phyloP scores from a whole-genome alignment of 2,888 invertebrate species.

The Dryococelus australis region DNA sequence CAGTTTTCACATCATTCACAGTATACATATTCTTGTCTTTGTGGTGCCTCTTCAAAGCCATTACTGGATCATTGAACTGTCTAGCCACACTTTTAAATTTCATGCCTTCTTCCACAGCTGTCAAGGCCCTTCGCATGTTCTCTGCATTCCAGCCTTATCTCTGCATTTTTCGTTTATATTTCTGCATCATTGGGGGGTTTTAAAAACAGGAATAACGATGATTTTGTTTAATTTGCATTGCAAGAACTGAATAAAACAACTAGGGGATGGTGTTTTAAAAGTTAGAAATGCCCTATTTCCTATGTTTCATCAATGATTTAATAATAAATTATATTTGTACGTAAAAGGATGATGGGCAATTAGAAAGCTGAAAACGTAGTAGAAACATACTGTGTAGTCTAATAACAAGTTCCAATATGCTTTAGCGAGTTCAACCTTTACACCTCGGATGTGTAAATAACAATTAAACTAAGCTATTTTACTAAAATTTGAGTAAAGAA shows the following conservation, averaged over 20 bases:
- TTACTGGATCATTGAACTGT: background rate
- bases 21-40: background rate
- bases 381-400: background rate
- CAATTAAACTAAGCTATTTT: background rate
- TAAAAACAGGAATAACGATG: background rate
- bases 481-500: background rate
- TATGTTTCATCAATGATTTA: no score
- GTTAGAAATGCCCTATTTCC: no score
- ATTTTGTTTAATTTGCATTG: background rate
- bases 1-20: background rate
- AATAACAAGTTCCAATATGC: background rate
- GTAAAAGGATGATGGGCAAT: background rate
- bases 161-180: no score
- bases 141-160: no score
- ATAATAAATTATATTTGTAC: background rate
- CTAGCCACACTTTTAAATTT: background rate
- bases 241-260: no score
- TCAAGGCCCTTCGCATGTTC: no score
- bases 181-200: background rate
- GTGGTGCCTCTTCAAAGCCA: background rate
- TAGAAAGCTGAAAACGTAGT: background rate
- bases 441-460: background rate
- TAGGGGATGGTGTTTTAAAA: no score
- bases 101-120: no score
- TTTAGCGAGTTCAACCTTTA: background rate